Conservation (phyloP, 2,797 vertebrate species). For the Mycteria americana region DNA sequence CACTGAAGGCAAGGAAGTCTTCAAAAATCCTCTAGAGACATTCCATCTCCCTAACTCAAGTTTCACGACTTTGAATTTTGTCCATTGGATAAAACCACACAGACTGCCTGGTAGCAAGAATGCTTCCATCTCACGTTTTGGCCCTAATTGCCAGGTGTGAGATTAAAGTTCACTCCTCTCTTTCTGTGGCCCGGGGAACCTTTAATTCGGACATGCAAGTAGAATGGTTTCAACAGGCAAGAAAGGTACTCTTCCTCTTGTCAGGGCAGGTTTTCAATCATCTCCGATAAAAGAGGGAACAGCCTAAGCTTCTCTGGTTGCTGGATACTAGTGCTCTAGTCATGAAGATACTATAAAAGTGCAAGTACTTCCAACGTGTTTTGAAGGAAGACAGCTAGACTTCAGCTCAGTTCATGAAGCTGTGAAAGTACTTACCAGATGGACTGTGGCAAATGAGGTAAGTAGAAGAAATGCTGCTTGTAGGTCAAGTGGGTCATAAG, state of each 20-base stretch:
- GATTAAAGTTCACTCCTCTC: not conserved
- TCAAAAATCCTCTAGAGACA: not conserved
- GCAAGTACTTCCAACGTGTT: fast-evolving
- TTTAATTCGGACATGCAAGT: not conserved
- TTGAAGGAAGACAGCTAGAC: not conserved
- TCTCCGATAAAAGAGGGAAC: not conserved
- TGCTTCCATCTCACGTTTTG: not conserved
- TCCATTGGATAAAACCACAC: not conserved
- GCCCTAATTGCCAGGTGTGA: not conserved
- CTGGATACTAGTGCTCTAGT: not conserved
- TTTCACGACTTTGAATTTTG: not conserved
- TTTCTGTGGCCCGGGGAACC: not conserved
- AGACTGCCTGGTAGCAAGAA: not conserved
- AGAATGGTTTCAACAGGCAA: not conserved
- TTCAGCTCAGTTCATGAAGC: not conserved
- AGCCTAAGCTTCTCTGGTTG: not conserved
- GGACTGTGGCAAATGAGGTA: not conserved
- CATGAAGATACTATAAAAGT: not conserved
- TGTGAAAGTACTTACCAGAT: not conserved
- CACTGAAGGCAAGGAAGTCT: not conserved
- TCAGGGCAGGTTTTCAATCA: not conserved
- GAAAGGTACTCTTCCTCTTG: not conserved
- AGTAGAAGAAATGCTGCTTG: not conserved
- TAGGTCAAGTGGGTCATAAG: not conserved
- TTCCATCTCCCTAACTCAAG: not conserved